A percentile compares a stretch with the other conserved stretches of the same genome.
These are phyloP conservation scores for Dasysyrphus albostriatus DNA, from an alignment of 2,888 invertebrate species.

Conservation along the genomic window DNA sequence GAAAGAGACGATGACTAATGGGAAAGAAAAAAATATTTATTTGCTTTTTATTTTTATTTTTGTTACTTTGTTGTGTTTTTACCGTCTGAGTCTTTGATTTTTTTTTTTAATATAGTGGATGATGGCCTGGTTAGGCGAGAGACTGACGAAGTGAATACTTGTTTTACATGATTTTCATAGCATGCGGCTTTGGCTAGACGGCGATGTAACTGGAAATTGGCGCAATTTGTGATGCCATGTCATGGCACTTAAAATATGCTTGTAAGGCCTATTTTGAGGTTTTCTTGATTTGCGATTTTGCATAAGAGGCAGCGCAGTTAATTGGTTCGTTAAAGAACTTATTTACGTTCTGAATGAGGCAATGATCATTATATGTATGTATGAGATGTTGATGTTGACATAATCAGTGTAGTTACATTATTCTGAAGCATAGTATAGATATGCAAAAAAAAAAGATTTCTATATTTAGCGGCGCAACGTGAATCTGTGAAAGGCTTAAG, in stretches of 20 bases:
- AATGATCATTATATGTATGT: not conserved
- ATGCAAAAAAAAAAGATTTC: not conserved
- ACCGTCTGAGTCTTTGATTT: not conserved
- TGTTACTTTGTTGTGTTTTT: not conserved
- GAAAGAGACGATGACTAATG: conserved; percentile 42
- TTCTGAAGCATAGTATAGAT: conserved; percentile 5
- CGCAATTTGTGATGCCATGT: conserved; percentile 36
- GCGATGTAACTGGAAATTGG: conserved; percentile 25
- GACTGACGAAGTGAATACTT: not conserved
- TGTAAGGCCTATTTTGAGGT: conserved; percentile 21
- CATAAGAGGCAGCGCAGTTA: conserved; percentile 12
- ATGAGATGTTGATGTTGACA: conserved; percentile 31
- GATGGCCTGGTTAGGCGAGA: conserved; percentile 13
- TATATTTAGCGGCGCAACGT: not conserved
- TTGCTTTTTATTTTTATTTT: not conserved
- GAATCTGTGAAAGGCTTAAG: not conserved
- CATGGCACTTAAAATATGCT: conserved; percentile 6
- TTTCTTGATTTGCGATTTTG: conserved; percentile 24
- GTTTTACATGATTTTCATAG: conserved; percentile 36
- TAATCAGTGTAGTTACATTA: conserved; percentile 14
- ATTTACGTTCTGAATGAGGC: conserved; percentile 19
- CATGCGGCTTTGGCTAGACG: conserved; percentile 15
- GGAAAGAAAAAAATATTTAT: conserved; percentile 16
- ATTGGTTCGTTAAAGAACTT: conserved; percentile 39
- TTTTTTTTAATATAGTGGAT: conserved; percentile 2